Base-by-base conservation (phyloP, 2,888 invertebrate species). In the Drosophila hawaiiensis region DNA sequence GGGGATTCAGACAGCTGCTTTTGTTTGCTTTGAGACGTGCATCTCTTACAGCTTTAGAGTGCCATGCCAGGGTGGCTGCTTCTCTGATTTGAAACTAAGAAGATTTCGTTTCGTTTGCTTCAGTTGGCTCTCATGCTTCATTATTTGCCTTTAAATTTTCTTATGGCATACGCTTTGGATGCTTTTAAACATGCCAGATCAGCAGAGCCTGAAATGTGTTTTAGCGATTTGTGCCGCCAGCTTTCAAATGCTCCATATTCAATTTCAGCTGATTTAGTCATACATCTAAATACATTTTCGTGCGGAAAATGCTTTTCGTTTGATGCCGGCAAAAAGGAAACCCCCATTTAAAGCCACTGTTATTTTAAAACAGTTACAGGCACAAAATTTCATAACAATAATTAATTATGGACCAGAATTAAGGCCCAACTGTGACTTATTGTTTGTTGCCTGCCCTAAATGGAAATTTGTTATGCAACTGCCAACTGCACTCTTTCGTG, bases 71-170 rank as follows among this genome's bases (percentile, higher is more conserved):
- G 37, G 59, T 37, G 41, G 29, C 33, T 49, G 67, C 41, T 59
- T 55, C 31, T 55, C 43, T 41, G 28, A 54, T 69, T 69, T 43
- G 39, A 69, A 66, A 59, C 60, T 85, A 89, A 84, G 83, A 77
- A 86, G 89, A 84, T 84, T 84, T 85, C 61, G 66, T 77, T 83
- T 85, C 83, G 80, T 84, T 68, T 70, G 71, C 71, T 61, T 59
- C 39, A 66, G 68, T 68, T 68, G 64, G 29, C 63, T 28, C 80
- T 79, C 83, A 68, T 66, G 76, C 33, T 35, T 53, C n/a, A n/a
- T 76, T 88, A 83, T 85, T 82, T 88, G 62, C 63, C 47, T 54
- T 53, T 64, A 47, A 80, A 73, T 68, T 65, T 71, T 52, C 68
- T 62, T 68, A 72, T 83, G 76, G 68, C 74, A 73, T 80, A 77